Evolutionary conservation across 1,140 invertebrate genomes (phyloP).

Genomic region (Rhyacophila brunnea): DNA sequence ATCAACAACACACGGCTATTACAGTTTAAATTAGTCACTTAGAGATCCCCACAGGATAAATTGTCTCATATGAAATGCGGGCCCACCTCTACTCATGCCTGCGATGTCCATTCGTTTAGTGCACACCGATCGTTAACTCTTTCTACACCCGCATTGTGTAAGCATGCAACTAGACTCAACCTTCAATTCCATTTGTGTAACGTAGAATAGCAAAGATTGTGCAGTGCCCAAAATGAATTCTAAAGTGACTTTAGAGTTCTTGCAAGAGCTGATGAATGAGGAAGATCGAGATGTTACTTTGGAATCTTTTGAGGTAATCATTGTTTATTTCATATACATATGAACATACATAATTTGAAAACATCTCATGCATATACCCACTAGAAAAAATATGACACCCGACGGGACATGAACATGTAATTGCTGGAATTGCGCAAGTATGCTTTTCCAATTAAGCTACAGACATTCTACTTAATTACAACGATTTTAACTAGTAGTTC

Average conservation of each 20-base stretch:
- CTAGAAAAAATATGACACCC: too few relatives aligned
- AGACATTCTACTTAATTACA: too few relatives aligned
- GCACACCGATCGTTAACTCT: conserved; percentile 1
- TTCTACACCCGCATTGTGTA: too few relatives aligned
- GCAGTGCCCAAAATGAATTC: conserved; percentile 16
- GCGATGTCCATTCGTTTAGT: not conserved
- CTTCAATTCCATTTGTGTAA: too few relatives aligned
- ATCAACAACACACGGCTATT: conserved; percentile 27
- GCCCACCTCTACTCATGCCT: conserved; percentile 14
- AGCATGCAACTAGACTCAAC: too few relatives aligned
- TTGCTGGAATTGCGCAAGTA: too few relatives aligned
- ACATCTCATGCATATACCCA: too few relatives aligned
- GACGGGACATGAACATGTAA: too few relatives aligned
- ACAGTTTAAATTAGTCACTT: conserved; percentile 34
- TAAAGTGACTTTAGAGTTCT: conserved; percentile 38
- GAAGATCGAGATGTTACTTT: conserved; percentile 49
- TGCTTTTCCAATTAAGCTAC: too few relatives aligned
- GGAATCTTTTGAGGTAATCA: conserved; percentile 28
- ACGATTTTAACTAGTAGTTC: too few relatives aligned
- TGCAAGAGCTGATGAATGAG: conserved; percentile 45
- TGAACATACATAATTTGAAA: too few relatives aligned
- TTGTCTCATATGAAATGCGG: conserved; percentile 22
- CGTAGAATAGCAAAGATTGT: not conserved
- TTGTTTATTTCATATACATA: not conserved
- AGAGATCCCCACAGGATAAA: conserved; percentile 26